Evolutionary conservation across 2,113 vertebrate species (phyloP), one percentile per base, ranked within the genome.

Genomic region (Plecturocebus donacophilus): DNA sequence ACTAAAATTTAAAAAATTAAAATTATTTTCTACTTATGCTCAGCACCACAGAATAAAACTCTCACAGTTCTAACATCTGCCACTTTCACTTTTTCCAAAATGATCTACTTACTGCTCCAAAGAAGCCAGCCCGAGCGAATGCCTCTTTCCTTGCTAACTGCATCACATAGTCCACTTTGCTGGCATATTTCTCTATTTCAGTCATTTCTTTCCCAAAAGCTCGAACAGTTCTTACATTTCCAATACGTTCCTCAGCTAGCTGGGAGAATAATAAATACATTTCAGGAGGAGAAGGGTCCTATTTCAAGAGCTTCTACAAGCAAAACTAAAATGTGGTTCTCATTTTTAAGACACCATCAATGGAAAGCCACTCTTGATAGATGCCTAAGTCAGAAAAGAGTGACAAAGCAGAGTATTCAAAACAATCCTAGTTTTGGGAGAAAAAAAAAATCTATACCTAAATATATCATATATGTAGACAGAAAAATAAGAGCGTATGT

Each of bases 231-330:
- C 99, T 98, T 94, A 99, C 98, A 96, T 99, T 99, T 98, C 99
- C 99, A n/a, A 99, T 99, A 21, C 99, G 99, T 96, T 99, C 99
- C 97, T 99, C 99, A 42, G 99, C 99, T 97, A 99, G 98, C 99
- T 99, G 95, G 40, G 83, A 82, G 85, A 94, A 92, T 21, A 80
- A 94, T 45, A 82, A 56, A 82, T 21, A 87, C 40, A 84, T 47
- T 61, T 94, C 16, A 73, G 17, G 20, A n/a, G n/a, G 30, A 49
- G 17, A 10, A 35, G 20, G 25, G 47, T 47, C 38, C 82, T 9
- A 49, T 25, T 87, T 38, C 21, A 75, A 47, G 52, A 95, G 27
- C 40, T 71, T 61, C 11, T 16, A 47, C 35, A 38, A 42, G 42
- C 52, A 81, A 87, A 90, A 75, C 47, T 68, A 49, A 75, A 83